These are phyloP conservation scores for Coregonus suidteri DNA, from an alignment of 2,797 vertebrate species.

Conservation along the genomic window DNA sequence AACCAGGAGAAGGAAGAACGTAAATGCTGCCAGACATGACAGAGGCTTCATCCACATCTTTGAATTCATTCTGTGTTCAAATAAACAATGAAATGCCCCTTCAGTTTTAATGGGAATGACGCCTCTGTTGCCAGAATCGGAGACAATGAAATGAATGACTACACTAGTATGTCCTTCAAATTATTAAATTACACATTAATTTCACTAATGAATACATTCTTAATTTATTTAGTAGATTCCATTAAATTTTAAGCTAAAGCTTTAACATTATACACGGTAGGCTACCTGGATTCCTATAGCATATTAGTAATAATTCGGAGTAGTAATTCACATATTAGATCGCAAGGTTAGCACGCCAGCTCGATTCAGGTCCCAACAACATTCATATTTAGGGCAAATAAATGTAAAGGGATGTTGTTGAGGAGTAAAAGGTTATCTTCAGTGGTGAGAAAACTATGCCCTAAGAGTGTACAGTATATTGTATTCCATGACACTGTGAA, in stretches of 20 bases:
- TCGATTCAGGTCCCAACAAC: not conserved
- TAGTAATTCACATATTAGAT: not conserved
- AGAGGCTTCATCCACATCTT: not conserved
- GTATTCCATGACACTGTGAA: constrained; percentile 41
- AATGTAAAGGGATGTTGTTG: not conserved
- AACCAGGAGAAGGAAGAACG: not conserved
- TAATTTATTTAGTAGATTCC: not conserved
- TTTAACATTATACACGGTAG: not conserved
- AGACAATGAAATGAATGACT: not conserved
- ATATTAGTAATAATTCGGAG: no score
- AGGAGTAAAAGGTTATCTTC: not conserved
- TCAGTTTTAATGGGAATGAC: not conserved
- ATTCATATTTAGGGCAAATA: not conserved
- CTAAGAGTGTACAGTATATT: constrained; percentile 1
- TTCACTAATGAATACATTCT: not conserved
- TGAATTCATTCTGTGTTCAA: not conserved
- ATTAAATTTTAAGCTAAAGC: not conserved
- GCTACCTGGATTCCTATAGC: no score
- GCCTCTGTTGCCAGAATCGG: not conserved
- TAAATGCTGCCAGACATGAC: not conserved
- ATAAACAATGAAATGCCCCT: not conserved
- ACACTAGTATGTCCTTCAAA: not conserved
- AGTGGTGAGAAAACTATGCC: not conserved
- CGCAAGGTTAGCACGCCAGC: not conserved
- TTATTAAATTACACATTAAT: not conserved